Base-by-base conservation (phyloP, 2,113 vertebrate species). In the Pseudonaja textilis region DNA sequence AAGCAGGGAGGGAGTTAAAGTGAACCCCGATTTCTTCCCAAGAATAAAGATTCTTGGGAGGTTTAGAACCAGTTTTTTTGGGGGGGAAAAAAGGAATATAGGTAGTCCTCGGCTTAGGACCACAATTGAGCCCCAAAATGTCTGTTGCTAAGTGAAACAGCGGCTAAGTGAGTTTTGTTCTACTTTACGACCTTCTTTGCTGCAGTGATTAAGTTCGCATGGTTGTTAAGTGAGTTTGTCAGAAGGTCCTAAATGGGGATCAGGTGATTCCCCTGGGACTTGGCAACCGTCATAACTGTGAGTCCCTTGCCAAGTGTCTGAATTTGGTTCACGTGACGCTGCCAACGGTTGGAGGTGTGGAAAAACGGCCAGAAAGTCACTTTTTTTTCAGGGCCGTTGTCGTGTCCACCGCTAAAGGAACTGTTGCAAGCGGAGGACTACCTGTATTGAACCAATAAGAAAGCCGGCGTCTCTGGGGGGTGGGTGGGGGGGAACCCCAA, bases 51-150 rank as follows among this genome's bases (percentile, higher is more conserved):
- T 0, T 85, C 10, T 88, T 91, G 85, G n/a, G 93, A 90, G 94
- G 25, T 93, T 93, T 93, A 39, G 93, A 64, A 87, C 95, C 88
- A 89, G 69, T 14, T n/a, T n/a, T n/a, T n/a, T n/a, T 45, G 45
- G 45, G 45, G 45, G 45, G 42, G 91, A 47, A 55, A 10, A n/a
- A n/a, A 5, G 61, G 5, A 69, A 69, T 34, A 69, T 12, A 69
- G 29, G 12, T 5, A 16, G 5, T n/a, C 29, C 64, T 34, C 1
- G 9, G 29, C 12, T 14, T 69, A 69, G 0, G 29, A 69, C 61
- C 26, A 5, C 11, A n/a, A 64, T 0, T 14, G 26, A n/a, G 61
- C 61, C 26, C 3, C 0, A 12, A 64, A 26, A 29, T 64, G 47
- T 64, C 26, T 29, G 59, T 29, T 8, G 26, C 61, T 64, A 61